Base-by-base conservation (phyloP, 2,888 invertebrate genomes). In the Yponomeuta cagnagella region DNA sequence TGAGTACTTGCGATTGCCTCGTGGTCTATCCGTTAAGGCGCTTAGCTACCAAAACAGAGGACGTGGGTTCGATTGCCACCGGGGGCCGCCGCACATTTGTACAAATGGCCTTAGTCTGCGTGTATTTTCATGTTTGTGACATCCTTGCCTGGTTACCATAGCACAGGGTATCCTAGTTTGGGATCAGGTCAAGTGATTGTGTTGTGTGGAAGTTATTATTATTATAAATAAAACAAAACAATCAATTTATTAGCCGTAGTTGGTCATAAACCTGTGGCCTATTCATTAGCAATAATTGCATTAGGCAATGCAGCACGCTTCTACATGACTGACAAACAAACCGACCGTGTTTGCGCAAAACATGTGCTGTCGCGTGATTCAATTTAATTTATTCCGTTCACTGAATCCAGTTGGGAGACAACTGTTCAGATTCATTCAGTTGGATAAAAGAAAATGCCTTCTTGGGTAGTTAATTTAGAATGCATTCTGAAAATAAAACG, bases 281-380 rank as follows among this genome's bases (percentile, higher is more conserved):
- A 87, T 88, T 89, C 88, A 88, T 90, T 89, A 89, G 85, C 82
- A 77, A 76, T 89, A 87, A 87, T 88, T 88, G 85, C 84, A 82
- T 86, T 83, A 86, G 84, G 86, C 86, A 85, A 84, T 84, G 82
- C 81, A 78, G 82, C 48, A 15, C 6, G 48, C 68, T 68, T 68
- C 84, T 83, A 83, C 85, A 86, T 78, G 82, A 81, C 82, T 80
- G 81, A 78, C 80, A 86, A 86, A 86, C 81, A 85, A 73, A 80
- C 77, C 10, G 37, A 43, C 37, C 1, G 43, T 65, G 67, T 79
- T 77, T 76, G 77, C 75, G 74, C 73, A 73, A 75, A 75, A 77
- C 74, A 74, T 15, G 65, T 67, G 31, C 67, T 30, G n/a, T 67
- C 33, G 64, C 73, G 74, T 76, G 75, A 73, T 74, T 73, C 70